These are phyloP conservation scores for Pseudococcus viburni DNA, from an alignment of 2,888 invertebrate genomes.

Conservation along the genomic window DNA sequence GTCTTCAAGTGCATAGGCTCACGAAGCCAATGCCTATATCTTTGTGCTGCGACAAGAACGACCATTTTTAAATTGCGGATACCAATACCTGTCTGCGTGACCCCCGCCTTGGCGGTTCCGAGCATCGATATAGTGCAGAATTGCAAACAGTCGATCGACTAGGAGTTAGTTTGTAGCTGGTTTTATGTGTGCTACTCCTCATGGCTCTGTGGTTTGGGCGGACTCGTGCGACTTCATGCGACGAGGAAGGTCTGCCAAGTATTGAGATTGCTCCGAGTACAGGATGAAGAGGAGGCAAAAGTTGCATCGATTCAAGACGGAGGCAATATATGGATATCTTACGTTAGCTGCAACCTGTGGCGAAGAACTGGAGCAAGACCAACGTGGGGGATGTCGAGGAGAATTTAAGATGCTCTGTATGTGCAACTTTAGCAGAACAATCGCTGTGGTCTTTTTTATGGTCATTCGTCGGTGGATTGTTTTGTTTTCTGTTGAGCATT, in stretches of 20 bases:
- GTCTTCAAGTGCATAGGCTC: background rate
- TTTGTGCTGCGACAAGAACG: background rate
- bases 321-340: background rate
- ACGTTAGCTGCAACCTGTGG: background rate
- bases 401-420: background rate
- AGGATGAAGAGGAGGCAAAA: background rate
- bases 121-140: background rate
- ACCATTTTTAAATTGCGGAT: background rate
- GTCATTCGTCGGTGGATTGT: no score
- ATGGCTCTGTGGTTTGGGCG: background rate
- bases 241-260: background rate
- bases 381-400: background rate
- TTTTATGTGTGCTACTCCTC: background rate
- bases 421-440: no score
- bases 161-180: background rate
- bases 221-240: background rate
- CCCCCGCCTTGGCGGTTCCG: background rate
- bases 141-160: background rate
- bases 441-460: no score
- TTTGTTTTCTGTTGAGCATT: no score
- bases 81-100: background rate
- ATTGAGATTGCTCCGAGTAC: background rate
- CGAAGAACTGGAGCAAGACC: background rate
- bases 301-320: background rate
- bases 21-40: background rate